phyloP scores from a whole-genome alignment of 2,888 invertebrate species.

The Maniola hyperantus region DNA sequence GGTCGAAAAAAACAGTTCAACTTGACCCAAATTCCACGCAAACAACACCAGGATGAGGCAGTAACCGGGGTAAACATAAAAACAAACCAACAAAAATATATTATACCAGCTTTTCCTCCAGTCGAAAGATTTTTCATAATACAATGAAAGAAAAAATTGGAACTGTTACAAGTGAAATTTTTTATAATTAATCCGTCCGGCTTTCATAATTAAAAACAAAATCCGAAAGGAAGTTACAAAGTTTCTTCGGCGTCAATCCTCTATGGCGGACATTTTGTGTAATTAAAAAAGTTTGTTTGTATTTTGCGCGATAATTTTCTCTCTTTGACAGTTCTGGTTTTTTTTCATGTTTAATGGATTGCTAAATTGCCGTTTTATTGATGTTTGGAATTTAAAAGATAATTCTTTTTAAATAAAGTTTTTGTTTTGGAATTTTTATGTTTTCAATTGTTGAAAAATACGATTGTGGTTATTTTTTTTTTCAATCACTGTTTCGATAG shows the following conservation, averaged over 20 bases:
- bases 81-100: neutral
- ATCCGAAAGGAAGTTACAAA: slow-evolving; percentile 38
- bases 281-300: slow-evolving; percentile 47
- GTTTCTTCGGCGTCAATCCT: slow-evolving; percentile 38
- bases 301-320: slow-evolving; percentile 38
- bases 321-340: slow-evolving; percentile 21
- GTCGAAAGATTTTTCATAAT: slow-evolving; percentile 2
- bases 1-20: neutral
- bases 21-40: neutral
- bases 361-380: slow-evolving; percentile 35
- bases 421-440: neutral
- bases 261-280: slow-evolving; percentile 44
- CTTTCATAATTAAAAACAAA: slow-evolving; percentile 44
- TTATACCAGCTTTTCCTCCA: neutral
- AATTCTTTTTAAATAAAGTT: slow-evolving; percentile 10
- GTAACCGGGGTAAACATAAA: too few species aligned
- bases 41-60: too few species aligned
- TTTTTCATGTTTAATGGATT: slow-evolving; percentile 41
- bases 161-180: slow-evolving; percentile 26
- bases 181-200: slow-evolving; percentile 33
- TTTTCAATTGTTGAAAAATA: neutral
- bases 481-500: too few species aligned
- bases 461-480: neutral
- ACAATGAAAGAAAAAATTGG: slow-evolving; percentile 13
- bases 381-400: slow-evolving; percentile 23